Conservation (phyloP, 2,113 vertebrate species). For the Rhea pennata region DNA sequence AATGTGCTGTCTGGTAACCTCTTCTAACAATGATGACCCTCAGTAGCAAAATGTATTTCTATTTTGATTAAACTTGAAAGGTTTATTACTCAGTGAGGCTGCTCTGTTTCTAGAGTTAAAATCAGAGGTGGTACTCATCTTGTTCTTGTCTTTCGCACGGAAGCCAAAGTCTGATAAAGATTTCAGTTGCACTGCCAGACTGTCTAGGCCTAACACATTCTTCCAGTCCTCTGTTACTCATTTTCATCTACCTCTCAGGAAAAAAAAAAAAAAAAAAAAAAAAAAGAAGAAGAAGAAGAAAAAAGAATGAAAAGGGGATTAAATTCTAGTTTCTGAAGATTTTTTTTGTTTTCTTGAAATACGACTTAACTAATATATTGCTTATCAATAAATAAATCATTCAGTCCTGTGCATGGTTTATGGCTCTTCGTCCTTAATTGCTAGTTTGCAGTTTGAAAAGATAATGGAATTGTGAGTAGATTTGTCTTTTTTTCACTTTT, state of each 20-base stretch:
- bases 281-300: background rate
- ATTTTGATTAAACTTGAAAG: background rate
- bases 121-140: background rate
- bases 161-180: background rate
- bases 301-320: background rate
- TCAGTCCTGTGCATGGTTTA: rapidly evolving
- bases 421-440: background rate
- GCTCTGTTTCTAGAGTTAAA: background rate
- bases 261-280: background rate
- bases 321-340: background rate
- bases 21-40: background rate
- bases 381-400: background rate
- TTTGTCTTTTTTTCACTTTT: background rate
- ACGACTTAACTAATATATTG: background rate
- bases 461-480: background rate
- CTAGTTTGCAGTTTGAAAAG: background rate
- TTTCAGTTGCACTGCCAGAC: background rate
- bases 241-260: background rate
- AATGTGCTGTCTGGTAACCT: background rate
- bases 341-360: background rate
- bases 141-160: background rate
- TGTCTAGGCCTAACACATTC: background rate
- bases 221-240: background rate
- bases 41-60: background rate
- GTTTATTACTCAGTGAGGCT: background rate